A percentile compares a stretch with the other conserved stretches of the same genome.
Evolutionary conservation across 2,113 vertebrate genomes (phyloP).

Genomic region (Baryphthengus martii): DNA sequence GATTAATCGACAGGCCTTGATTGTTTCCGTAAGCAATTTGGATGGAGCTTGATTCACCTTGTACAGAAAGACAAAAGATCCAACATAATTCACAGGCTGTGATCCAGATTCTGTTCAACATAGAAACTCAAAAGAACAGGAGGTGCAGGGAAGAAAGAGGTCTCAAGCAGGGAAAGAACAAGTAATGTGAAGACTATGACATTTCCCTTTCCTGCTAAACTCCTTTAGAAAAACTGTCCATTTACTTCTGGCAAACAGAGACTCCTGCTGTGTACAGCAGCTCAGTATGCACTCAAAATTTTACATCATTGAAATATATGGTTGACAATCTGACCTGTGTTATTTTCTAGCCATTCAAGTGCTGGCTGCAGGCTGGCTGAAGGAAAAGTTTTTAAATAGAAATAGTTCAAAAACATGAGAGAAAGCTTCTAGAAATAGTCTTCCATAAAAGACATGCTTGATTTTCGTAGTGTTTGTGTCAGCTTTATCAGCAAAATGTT

Average conservation of each 20-base stretch:
- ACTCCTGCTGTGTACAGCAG: neutral
- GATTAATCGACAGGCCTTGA: constrained; percentile 2
- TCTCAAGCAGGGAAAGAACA: neutral
- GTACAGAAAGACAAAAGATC: neutral
- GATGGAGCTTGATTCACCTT: neutral
- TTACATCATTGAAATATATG: neutral
- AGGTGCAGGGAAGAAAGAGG: neutral
- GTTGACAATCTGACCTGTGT: neutral
- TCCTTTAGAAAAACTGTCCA: neutral
- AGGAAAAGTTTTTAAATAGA: neutral
- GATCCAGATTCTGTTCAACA: neutral
- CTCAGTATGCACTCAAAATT: neutral
- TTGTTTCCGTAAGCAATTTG: neutral
- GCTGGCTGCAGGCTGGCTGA: neutral
- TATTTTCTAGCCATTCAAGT: neutral
- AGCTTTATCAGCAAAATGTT: neutral
- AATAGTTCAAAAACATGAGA: neutral
- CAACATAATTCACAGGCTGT: neutral
- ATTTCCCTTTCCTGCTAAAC: neutral
- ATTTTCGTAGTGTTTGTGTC: neutral
- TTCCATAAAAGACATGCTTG: neutral
- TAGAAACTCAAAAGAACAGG: neutral
- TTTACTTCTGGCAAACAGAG: neutral
- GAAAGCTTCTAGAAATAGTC: neutral
- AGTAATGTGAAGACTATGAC: neutral